Conservation (phyloP, 2,797 vertebrate genomes). For the Urophycis tenuis region DNA sequence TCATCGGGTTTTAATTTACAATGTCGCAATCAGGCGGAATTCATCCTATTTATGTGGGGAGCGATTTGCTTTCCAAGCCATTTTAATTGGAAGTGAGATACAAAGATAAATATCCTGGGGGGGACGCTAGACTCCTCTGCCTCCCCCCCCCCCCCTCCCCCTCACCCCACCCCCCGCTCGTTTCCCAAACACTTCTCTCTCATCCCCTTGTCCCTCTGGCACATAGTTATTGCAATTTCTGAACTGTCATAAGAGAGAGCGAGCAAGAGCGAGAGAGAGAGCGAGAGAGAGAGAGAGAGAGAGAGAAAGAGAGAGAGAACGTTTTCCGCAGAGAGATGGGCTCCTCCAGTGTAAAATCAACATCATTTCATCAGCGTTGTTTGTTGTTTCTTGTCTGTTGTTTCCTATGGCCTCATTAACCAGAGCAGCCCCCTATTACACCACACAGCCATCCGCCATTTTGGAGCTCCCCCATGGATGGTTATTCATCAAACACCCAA, state of each 20-base stretch:
- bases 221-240: slow-evolving; percentile 29
- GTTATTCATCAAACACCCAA: slow-evolving; percentile 26
- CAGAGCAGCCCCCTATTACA: slow-evolving; percentile 28
- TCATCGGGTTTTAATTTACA: slow-evolving; percentile 37
- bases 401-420: slow-evolving; percentile 37
- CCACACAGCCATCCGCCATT: slow-evolving; percentile 24
- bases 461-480: slow-evolving; percentile 15
- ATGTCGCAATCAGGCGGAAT: slow-evolving; percentile 35
- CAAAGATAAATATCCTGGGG: slow-evolving; percentile 49
- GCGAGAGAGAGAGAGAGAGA: too few relatives aligned
- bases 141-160: not conserved
- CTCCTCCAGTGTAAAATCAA: slow-evolving; percentile 23
- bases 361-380: slow-evolving; percentile 19
- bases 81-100: slow-evolving; percentile 49
- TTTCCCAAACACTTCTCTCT: slow-evolving; percentile 1
- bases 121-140: not conserved
- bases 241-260: slow-evolving; percentile 28
- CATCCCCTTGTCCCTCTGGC: slow-evolving; percentile 4
- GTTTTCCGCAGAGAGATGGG: slow-evolving; percentile 23
- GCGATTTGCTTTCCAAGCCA: slow-evolving; percentile 41
- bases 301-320: not conserved
- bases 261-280: not conserved
- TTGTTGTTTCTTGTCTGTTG: slow-evolving; percentile 18
- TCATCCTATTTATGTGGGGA: slow-evolving; percentile 46
- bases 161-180: not conserved